Evolutionary conservation across 1,140 invertebrate species (phyloP).

Genomic region (Rhagoletis pomonella): DNA sequence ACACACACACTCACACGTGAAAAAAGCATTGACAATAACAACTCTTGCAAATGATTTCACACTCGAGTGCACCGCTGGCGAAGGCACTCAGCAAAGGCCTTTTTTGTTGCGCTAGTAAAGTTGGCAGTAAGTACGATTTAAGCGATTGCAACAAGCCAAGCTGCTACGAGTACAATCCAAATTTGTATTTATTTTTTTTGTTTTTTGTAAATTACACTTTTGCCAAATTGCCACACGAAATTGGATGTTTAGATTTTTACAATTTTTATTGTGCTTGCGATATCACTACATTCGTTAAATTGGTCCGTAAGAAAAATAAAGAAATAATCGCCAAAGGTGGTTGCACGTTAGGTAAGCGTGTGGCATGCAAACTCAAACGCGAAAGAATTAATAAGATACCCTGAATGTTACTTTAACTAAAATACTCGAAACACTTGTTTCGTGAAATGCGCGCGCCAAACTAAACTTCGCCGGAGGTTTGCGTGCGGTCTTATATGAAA

Average conservation of each 20-base stretch:
- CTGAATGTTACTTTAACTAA: not conserved
- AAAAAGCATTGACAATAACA: not conserved
- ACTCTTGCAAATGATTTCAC: constrained; percentile 25
- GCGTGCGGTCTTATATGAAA: constrained; percentile 17
- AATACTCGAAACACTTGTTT: constrained; percentile 1
- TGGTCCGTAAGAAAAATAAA: not conserved
- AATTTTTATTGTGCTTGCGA: not conserved
- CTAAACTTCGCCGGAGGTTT: not conserved
- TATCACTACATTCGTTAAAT: not conserved
- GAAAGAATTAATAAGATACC: too few relatives aligned
- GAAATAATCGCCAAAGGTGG: not conserved
- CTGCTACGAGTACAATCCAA: not conserved
- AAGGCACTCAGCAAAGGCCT: constrained; percentile 1
- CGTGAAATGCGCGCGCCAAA: constrained; percentile 18
- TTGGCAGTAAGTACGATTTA: not conserved
- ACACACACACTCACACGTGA: not conserved
- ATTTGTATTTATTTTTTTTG: not conserved
- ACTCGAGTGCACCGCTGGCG: constrained; percentile 29
- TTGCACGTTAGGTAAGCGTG: constrained; percentile 23
- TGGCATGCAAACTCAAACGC: not conserved
- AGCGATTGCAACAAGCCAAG: not conserved
- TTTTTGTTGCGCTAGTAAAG: not conserved
- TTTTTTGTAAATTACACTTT: constrained; percentile 25
- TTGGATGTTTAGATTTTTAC: not conserved
- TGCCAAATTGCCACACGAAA: constrained; percentile 29